These are phyloP conservation scores for Xenus cinereus DNA, from an alignment of 2,113 vertebrate genomes.

Conservation along the genomic window DNA sequence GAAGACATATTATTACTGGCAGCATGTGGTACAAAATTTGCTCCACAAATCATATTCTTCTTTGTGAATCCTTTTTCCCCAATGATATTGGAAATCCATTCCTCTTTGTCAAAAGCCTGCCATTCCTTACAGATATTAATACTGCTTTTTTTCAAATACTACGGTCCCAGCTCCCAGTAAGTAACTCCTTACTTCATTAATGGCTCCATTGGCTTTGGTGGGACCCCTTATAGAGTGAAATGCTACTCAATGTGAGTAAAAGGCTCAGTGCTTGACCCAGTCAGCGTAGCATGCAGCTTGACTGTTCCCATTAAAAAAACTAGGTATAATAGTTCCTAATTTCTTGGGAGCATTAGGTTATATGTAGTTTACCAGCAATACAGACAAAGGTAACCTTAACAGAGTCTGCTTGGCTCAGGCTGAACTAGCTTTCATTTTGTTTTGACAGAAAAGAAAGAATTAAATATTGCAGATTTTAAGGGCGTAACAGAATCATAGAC, in stretches of 20 bases:
- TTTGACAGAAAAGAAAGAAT: conserved; percentile 23
- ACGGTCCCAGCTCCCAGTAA: not conserved
- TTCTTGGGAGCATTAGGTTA: not conserved
- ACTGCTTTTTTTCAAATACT: not conserved
- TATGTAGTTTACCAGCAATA: conserved; percentile 39
- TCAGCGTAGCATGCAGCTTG: not conserved
- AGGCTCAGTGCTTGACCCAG: not conserved
- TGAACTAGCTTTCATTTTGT: conserved; percentile 40
- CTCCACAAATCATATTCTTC: not conserved
- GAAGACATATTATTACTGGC: conserved; percentile 4
- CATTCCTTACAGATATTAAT: not conserved
- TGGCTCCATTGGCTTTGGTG: not conserved
- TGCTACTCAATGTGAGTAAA: not conserved
- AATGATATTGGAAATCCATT: not conserved
- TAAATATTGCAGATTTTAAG: conserved; percentile 40
- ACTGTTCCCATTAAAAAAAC: not conserved
- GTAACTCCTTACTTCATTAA: not conserved
- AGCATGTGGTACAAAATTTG: not conserved
- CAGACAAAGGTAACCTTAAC: conserved; percentile 3
- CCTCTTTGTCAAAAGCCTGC: not conserved
- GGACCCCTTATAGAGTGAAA: not conserved
- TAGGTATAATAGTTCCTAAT: not conserved
- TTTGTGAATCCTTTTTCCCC: not conserved
- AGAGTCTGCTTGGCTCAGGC: not conserved
- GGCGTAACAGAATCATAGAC: not conserved